Percentiles rank a stretch among this genome's conserved stretches.
Evolutionary conservation across 2,113 vertebrate species (phyloP).

Genomic region (Vombatus ursinus): DNA sequence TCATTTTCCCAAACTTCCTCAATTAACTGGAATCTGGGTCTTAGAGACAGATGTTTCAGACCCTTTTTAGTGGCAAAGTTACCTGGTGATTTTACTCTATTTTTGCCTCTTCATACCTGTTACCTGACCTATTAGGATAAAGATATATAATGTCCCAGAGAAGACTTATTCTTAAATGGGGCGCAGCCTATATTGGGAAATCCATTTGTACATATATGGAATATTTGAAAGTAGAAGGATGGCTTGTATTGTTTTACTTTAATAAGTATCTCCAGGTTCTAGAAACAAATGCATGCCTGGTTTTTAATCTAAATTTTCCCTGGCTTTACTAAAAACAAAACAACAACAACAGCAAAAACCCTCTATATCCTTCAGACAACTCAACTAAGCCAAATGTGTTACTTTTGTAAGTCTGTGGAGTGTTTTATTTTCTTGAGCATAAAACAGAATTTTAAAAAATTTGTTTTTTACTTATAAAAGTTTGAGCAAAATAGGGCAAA

Average conservation of each 20-base stretch:
- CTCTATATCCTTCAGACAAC: background rate
- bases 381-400: background rate
- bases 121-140: background rate
- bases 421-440: background rate
- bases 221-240: background rate
- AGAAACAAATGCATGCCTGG: background rate
- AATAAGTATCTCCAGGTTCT: background rate
- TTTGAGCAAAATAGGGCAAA: background rate
- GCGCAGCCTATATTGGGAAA: background rate
- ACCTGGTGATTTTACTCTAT: background rate
- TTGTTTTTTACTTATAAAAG: background rate
- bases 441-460: background rate
- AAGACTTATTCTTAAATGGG: background rate
- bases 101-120: background rate
- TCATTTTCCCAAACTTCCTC: background rate
- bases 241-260: background rate
- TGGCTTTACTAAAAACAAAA: background rate
- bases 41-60: background rate
- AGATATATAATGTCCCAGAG: background rate
- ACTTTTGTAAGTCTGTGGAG: background rate
- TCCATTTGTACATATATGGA: background rate
- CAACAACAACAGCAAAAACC: background rate
- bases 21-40: background rate
- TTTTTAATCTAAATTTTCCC: background rate
- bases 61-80: background rate